Evolutionary conservation across 2,113 vertebrate species (phyloP), one percentile per base, ranked within the genome.

Genomic region (Barbus barbus): DNA sequence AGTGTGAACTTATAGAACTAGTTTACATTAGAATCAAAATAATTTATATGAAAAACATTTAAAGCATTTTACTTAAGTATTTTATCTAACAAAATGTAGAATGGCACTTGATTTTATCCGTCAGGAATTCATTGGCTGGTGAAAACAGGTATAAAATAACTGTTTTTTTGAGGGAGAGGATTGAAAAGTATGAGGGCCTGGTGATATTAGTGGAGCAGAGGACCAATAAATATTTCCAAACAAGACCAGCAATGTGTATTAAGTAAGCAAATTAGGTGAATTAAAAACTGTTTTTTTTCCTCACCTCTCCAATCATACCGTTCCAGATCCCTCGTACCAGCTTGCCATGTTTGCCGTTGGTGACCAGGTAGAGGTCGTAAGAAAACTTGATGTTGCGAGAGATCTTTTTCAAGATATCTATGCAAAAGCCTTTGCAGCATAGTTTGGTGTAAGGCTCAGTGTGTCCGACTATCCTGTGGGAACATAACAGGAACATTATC

Each of bases 371-470:
- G 87, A 99, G 96, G 90, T 99, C 97, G 0, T 98, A 99, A 88
- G 98, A 98, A 90, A 99, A 99, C 94, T 96, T 98, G 1, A 99
- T 96, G 0, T 88, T 92, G 85, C 96, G 97, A 73, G 98, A 97
- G 84, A 99, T 87, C 91, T 98, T 99, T 94, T 99, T 99, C 84
- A 99, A 94, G 91, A 98, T 99, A 93, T 99, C 98, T 0, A 99
- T 99, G 93, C 97, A 99, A 94, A 99, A 99, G 13, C 98, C 98
- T 90, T 99, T 99, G 88, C 98, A 99, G 92, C 98, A 99, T 60
- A 99, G 94, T 86, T 99, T 99, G 38, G 95, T 97, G 92, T 99
- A 99, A 4, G 98, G 96, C 86, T 97, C 96, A 0, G 93, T 94
- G 89, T 94, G 92, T 72, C 94, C 94, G 31, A 95, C 89, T 1